Evolutionary conservation across 2,113 vertebrate genomes (phyloP).

Genomic region (Sylvietta virens): DNA sequence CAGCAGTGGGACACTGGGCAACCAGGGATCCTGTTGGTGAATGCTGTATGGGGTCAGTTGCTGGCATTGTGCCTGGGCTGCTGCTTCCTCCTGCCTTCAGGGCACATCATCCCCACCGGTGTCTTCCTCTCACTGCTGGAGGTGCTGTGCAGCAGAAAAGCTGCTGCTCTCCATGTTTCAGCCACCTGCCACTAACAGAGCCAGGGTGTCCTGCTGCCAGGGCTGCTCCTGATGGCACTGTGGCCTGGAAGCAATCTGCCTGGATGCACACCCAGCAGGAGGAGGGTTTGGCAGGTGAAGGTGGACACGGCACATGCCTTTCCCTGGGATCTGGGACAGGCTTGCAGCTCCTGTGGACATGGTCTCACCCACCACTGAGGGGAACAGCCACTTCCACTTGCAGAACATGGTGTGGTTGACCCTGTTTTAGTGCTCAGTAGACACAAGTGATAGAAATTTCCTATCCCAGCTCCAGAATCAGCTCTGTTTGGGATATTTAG

Average conservation of each 20-base stretch:
- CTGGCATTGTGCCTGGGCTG: background rate
- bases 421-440: background rate
- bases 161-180: background rate
- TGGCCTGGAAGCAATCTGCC: background rate
- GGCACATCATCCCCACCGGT: fast-evolving
- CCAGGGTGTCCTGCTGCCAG: background rate
- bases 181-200: background rate
- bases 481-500: background rate
- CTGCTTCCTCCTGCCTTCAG: background rate
- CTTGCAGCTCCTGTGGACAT: fast-evolving
- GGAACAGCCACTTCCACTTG: background rate
- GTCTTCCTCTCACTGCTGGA: background rate
- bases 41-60: background rate
- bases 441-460: background rate
- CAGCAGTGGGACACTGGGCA: background rate
- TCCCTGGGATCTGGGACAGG: fast-evolving
- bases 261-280: background rate
- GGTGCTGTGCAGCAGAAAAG: background rate
- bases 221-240: fast-evolving
- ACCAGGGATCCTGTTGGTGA: background rate
- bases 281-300: background rate
- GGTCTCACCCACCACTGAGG: fast-evolving
- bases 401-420: background rate
- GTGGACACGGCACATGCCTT: background rate
- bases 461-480: background rate